Evolutionary conservation across 92 coral and sea anemone genomes (phyloP).

Genomic region (Metridium senile): DNA sequence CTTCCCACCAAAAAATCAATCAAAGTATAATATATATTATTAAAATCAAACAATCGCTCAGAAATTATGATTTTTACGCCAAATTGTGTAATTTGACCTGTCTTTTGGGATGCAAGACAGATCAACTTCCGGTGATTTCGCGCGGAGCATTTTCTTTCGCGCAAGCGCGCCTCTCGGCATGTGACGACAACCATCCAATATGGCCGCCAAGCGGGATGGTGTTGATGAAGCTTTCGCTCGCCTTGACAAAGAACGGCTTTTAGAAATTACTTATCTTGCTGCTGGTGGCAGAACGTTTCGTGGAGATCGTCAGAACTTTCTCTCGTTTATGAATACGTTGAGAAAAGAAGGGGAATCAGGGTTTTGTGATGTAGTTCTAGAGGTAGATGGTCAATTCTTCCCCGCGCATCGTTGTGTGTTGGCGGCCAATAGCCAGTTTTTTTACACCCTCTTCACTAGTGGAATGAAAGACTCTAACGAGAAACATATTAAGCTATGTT

Average conservation of each 20-base stretch:
- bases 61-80: too few species aligned
- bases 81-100: background rate
- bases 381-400: constrained; percentile 63
- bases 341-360: constrained; percentile 82
- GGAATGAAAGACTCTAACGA: constrained; percentile 80
- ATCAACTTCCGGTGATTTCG: constrained; percentile 27
- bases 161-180: constrained; percentile 14
- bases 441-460: constrained; percentile 76
- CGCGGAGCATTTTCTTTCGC: constrained; percentile 20
- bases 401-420: constrained; percentile 79
- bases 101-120: too few species aligned
- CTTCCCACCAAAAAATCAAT: too few species aligned
- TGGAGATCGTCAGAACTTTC: constrained; percentile 43
- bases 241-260: constrained; percentile 65
- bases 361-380: constrained; percentile 77
- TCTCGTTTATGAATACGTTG: constrained; percentile 56
- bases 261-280: constrained; percentile 29
- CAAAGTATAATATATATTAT: too few species aligned
- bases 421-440: constrained; percentile 89
- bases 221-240: constrained; percentile 54
- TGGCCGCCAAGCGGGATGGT: constrained; percentile 9
- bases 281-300: constrained; percentile 61
- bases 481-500: constrained; percentile 40
- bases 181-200: background rate
- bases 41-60: too few species aligned